A percentile compares a stretch with the other conserved stretches of the same genome.
phyloP scores from a whole-genome alignment of 2,797 vertebrate species.

The Aldrovandia affinis region DNA sequence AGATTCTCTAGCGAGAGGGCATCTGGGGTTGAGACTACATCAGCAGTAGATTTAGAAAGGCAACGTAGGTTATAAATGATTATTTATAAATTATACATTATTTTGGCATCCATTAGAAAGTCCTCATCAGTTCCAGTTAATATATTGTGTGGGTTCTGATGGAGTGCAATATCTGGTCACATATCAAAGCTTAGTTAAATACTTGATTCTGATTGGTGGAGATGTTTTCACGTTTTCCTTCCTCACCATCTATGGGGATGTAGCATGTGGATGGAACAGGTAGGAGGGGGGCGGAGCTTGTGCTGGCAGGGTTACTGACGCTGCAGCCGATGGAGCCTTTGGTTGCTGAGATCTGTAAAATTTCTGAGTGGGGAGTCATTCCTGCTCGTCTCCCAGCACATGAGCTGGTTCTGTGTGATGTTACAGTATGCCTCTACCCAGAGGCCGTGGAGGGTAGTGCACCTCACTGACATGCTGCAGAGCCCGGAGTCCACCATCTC shows the following conservation, averaged over 20 bases:
- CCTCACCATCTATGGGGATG: not conserved
- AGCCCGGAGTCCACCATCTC: constrained; percentile 28
- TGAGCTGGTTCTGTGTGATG: fast-evolving
- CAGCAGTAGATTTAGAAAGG: too few species aligned
- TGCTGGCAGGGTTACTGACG: constrained; percentile 54
- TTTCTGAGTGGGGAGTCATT: not conserved
- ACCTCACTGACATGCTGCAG: constrained; percentile 59
- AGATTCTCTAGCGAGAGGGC: too few species aligned
- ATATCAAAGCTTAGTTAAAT: not conserved
- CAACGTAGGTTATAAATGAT: too few species aligned
- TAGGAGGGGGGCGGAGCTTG: not conserved
- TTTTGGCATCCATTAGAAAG: too few species aligned
- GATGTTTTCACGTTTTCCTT: not conserved
- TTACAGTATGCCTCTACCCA: constrained; percentile 43
- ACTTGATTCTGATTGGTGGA: not conserved
- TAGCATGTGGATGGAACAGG: not conserved
- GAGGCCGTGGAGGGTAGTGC: constrained; percentile 39
- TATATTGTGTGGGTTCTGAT: not conserved
- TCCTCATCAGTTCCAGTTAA: too few species aligned
- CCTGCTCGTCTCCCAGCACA: not conserved
- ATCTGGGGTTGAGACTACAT: too few species aligned
- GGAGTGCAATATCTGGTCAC: not conserved
- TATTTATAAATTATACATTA: too few species aligned
- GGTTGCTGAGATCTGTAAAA: constrained; percentile 45
- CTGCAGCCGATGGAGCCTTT: constrained; percentile 32